Evolutionary conservation across 2,113 vertebrate species (phyloP).

Genomic region (Xiphophorus couchianus): DNA sequence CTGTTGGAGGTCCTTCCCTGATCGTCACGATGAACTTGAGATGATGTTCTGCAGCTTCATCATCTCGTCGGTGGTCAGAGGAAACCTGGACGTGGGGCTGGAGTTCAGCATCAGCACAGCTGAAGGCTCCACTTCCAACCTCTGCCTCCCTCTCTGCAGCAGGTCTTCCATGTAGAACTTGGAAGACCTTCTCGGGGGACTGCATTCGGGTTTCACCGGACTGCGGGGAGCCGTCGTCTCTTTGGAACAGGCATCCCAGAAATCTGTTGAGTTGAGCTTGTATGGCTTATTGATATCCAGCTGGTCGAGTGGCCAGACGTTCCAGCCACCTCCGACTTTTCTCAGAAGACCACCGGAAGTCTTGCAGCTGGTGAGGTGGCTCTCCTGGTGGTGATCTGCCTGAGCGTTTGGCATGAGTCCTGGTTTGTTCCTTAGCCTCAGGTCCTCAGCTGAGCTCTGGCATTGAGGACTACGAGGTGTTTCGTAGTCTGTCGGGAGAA

Average conservation of each 20-base stretch:
- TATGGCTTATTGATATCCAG: not conserved
- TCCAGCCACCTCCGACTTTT: not conserved
- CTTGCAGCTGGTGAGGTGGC: conserved; percentile 16
- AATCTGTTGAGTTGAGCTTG: conserved; percentile 10
- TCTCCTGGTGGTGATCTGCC: not conserved
- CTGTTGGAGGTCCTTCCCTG: conserved; percentile 13
- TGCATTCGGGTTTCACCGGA: conserved; percentile 1
- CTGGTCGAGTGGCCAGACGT: conserved; percentile 5
- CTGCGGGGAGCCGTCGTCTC: not conserved
- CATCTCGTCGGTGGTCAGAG: conserved; percentile 69
- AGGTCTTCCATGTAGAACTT: not conserved
- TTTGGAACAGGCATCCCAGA: conserved; percentile 26
- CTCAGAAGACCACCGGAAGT: conserved; percentile 6
- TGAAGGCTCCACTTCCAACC: not conserved
- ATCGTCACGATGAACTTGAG: conserved; percentile 52
- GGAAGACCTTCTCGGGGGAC: conserved; percentile 1
- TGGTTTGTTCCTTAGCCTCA: not conserved
- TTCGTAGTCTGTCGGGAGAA: conserved; percentile 6
- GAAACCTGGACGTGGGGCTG: conserved; percentile 41
- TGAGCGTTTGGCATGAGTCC: not conserved
- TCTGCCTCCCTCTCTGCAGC: not conserved
- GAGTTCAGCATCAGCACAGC: conserved; percentile 36
- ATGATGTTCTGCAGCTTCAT: conserved; percentile 75
- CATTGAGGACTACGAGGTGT: conserved; percentile 31
- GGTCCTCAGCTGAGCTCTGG: conserved; percentile 27